Evolutionary conservation across 2,888 invertebrate genomes (phyloP).

Genomic region (Sussaba pulchella): DNA sequence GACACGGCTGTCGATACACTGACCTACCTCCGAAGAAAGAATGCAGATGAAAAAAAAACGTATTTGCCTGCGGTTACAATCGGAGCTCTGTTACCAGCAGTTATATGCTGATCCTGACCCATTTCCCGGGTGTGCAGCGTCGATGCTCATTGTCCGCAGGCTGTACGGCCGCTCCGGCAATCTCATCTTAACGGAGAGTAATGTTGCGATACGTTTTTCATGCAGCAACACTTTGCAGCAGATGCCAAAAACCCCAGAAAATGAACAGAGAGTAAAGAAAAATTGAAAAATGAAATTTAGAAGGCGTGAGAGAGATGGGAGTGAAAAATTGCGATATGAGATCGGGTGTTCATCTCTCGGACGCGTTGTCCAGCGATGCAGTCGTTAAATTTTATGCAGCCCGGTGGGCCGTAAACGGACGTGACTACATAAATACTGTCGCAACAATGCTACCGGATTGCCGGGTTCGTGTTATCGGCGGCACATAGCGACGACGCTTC

Average conservation of each 20-base stretch:
- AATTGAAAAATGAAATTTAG: not conserved
- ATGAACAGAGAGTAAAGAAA: not conserved
- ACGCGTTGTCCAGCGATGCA: constrained; percentile 58
- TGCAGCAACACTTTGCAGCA: not conserved
- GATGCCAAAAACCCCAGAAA: no score
- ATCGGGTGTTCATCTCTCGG: constrained; percentile 31
- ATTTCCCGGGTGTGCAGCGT: not conserved
- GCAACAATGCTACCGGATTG: constrained; percentile 67
- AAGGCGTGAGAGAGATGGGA: not conserved
- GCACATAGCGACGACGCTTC: constrained; percentile 16
- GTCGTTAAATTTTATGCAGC: constrained; percentile 68
- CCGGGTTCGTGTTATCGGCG: constrained; percentile 51
- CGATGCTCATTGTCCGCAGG: not conserved
- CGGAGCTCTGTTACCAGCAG: not conserved
- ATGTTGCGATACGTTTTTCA: constrained; percentile 3
- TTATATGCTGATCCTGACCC: no score
- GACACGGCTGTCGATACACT: constrained; percentile 32
- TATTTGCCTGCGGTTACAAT: constrained; percentile 2
- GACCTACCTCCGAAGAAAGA: constrained; percentile 8
- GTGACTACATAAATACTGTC: constrained; percentile 66
- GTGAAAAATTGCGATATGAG: not conserved
- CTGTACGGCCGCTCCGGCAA: not conserved
- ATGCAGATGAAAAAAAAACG: not conserved
- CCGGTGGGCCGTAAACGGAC: constrained; percentile 63
- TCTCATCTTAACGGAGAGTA: not conserved